Base-by-base conservation (phyloP, 2,113 vertebrate genomes). In the Mionectes macconnelli region DNA sequence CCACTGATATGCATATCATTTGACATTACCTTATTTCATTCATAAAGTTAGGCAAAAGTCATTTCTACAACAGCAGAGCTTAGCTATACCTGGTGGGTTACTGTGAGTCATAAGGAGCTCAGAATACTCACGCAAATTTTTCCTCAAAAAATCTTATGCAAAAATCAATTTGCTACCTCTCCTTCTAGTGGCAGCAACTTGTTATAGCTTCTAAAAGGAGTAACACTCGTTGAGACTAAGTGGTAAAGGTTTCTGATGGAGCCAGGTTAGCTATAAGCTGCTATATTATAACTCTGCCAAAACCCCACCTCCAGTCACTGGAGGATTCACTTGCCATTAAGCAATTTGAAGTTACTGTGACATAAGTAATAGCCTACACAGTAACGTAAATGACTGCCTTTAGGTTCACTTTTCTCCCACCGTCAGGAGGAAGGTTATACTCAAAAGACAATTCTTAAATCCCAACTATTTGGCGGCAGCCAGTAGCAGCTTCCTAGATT, bases 301-400 rank as follows among this genome's bases (percentile, higher is more conserved):
- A 92, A 82, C 7, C 15, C 20, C 49, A 72, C 31, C 77, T 84
- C 74, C 2, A 0, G 57, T 79, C 74, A 53, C 53, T 57, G 85
- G 18, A 83, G 66, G 53, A 93, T 82, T 74, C 81, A 57, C 25
- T 92, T 80, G 56, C 75, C 77, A 87, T 88, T 91, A 76, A 95
- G 44, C 21, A 69, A 90, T 60, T 67, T 44, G 33, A 92, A 77
- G 75, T 59, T 80, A 80, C 60, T 84, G 68, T 81, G 59, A 87
- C 31, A 47, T 42, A 90, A 83, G 39, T 60, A 87, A 86, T 69
- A 90, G 59, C 88, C 72, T 79, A 87, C 77, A 87, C 27, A 33
- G 11, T 44, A 88, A 76, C 59, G 27, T 39, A 82, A 84, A 60
- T 1, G 4, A 44, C 35, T 74, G 55, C 25, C 63, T 85, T 90